These are phyloP conservation scores for Ennomos quercinarius DNA, from an alignment of 2,888 invertebrate species.

Conservation along the genomic window DNA sequence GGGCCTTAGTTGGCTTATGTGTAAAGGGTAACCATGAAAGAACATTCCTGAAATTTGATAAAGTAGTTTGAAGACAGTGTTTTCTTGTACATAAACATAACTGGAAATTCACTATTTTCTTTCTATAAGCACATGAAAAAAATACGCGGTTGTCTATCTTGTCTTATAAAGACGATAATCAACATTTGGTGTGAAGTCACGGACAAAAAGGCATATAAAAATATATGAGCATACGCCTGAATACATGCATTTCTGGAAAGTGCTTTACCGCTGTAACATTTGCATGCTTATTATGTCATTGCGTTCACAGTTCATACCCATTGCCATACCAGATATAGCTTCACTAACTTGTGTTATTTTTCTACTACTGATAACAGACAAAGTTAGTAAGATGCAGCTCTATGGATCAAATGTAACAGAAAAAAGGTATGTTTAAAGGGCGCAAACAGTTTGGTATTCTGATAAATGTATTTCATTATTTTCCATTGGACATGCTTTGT, in stretches of 20 bases:
- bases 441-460: no score
- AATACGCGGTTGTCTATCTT: no score
- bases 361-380: conserved; percentile 20
- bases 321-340: conserved; percentile 42
- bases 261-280: conserved; percentile 23
- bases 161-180: no score
- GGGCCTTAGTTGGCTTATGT: conserved; percentile 14
- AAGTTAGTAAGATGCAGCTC: conserved; percentile 36
- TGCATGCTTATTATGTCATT: conserved; percentile 45
- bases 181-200: no score
- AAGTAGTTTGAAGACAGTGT: not conserved
- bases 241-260: conserved; percentile 24
- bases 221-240: no score
- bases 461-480: not conserved
- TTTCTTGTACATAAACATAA: not conserved
- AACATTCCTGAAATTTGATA: conserved; percentile 18
- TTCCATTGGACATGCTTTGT: not conserved
- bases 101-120: not conserved
- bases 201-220: no score
- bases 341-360: conserved; percentile 45
- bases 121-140: not conserved
- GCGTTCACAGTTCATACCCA: conserved; percentile 39
- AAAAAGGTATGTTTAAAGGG: no score
- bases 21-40: conserved; percentile 9
- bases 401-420: no score